Base-by-base conservation (phyloP, 2,113 vertebrate genomes). In the Ciconia maguari region DNA sequence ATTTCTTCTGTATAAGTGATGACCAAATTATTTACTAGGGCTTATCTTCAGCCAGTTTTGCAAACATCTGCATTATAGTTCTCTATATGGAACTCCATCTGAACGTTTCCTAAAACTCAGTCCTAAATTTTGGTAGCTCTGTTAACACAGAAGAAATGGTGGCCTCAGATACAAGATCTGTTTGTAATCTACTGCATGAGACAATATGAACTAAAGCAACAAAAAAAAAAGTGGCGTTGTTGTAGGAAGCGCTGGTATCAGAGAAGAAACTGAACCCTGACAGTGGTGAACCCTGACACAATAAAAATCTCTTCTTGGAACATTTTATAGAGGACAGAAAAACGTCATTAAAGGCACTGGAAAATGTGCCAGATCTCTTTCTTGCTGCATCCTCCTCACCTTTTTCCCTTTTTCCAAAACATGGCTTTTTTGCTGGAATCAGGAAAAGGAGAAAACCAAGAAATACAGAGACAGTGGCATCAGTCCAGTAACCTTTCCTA, bases 381-480 rank as follows among this genome's bases (percentile, higher is more conserved):
- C 62, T 65, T 69, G 19, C 9, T 65, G 17, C 11, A 36, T 41
- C 13, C 18, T 76, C 64, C 97, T 98, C 78, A 99, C 99, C 99
- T 87, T 97, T 93, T 52, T 75, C 94, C 72, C 77, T 96, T 84
- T 95, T 98, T 60, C 97, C 94, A 94, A 98, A 98, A 64, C 97
- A 96, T 14, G 99, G 99, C 58, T 98, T 99, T 92, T 98, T 98
- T 21, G 99, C 98, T 51, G 99, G 99, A 79, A 99, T 99, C 94
- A 99, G 98, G 97, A 99, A 99, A 95, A 99, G 99, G 75, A 99
- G 98, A 97, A 99, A 99, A 12, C 99, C 99, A 14, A 99, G 98
- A 77, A 99, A 98, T 64, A 99, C 97, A 4, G 99, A 99, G 55
- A 99, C 99, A 0, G 99, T 99, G n/a, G 99, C 99, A 12, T 99